phyloP scores from a whole-genome alignment of 2,888 invertebrate species.

The Pediacus dermestoides region DNA sequence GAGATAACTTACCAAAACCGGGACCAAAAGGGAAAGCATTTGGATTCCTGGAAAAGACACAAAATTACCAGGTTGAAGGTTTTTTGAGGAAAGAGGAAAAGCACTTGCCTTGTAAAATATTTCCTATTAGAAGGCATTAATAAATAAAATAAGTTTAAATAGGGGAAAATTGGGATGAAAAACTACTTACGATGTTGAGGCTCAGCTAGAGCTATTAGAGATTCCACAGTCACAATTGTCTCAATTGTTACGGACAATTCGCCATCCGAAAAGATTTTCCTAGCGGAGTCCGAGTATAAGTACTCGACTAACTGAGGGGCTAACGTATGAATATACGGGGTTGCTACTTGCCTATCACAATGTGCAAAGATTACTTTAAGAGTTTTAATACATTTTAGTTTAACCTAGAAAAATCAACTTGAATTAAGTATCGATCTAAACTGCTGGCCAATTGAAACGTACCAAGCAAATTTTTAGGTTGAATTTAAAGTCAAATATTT shows the following conservation, averaged over 20 bases:
- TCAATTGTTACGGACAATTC: slow-evolving; percentile 71
- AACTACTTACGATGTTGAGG: slow-evolving; percentile 70
- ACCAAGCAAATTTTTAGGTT: too few species aligned
- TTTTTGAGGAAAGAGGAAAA: slow-evolving; percentile 4
- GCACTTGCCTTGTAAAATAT: slow-evolving; percentile 56
- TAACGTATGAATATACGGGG: slow-evolving; percentile 77
- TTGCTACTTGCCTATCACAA: slow-evolving; percentile 65
- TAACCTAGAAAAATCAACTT: slow-evolving; percentile 53
- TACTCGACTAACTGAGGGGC: slow-evolving; percentile 76
- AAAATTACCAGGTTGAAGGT: too few species aligned
- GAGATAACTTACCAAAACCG: slow-evolving; percentile 83
- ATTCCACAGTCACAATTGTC: slow-evolving; percentile 70
- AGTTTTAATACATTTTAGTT: slow-evolving; percentile 75
- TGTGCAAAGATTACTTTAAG: slow-evolving; percentile 73
- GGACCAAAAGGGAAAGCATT: slow-evolving; percentile 84
- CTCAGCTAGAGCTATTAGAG: slow-evolving; percentile 68
- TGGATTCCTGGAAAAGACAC: slow-evolving; percentile 68
- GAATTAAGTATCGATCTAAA: too few species aligned
- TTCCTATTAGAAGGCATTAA: slow-evolving; percentile 50
- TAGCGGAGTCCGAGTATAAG: slow-evolving; percentile 62
- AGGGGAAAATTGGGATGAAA: too few species aligned
- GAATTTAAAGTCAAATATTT: too few species aligned
- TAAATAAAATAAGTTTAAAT: slow-evolving; percentile 5
- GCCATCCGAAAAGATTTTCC: slow-evolving; percentile 60
- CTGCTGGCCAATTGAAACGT: too few species aligned